Percentiles rank a stretch among this genome's conserved stretches.
Evolutionary conservation across 1,140 invertebrate species (phyloP).

Genomic region (Diabrotica undecimpunctata): DNA sequence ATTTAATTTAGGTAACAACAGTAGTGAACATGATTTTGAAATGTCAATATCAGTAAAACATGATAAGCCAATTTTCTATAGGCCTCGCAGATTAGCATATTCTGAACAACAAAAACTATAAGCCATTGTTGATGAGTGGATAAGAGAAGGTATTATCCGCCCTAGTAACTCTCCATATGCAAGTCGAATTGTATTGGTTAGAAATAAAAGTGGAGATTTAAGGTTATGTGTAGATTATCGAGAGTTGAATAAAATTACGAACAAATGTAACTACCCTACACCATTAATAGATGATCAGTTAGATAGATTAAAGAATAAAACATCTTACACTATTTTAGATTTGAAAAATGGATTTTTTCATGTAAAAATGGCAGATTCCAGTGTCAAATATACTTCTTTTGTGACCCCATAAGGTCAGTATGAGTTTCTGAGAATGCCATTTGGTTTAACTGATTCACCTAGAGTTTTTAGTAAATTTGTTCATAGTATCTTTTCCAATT

Average conservation of each 20-base stretch:
- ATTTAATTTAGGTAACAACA: too few species aligned
- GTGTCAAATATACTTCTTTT: constrained; percentile 40
- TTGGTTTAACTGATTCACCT: constrained; percentile 34
- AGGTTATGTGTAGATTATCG: constrained; percentile 41
- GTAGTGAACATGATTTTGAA: too few species aligned
- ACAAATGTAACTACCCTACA: constrained; percentile 36
- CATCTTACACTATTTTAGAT: constrained; percentile 37
- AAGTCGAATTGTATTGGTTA: neutral
- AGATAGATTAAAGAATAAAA: constrained; percentile 27
- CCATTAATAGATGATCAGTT: constrained; percentile 45
- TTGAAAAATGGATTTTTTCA: constrained; percentile 36
- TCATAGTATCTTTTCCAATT: neutral
- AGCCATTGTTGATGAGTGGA: constrained; percentile 39
- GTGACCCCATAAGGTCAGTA: constrained; percentile 35
- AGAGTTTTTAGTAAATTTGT: neutral
- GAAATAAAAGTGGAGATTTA: constrained; percentile 34
- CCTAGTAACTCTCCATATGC: constrained; percentile 4
- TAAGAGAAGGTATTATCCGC: constrained; percentile 22
- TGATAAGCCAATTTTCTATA: too few species aligned
- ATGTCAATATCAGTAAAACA: too few species aligned
- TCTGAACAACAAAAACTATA: too few species aligned
- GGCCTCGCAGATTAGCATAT: too few species aligned
- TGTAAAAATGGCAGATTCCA: constrained; percentile 37
- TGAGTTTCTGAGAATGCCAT: constrained; percentile 37
- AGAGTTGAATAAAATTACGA: constrained; percentile 35